Base-by-base conservation (phyloP, 2,113 vertebrate species). In the Oxyura jamaicensis region DNA sequence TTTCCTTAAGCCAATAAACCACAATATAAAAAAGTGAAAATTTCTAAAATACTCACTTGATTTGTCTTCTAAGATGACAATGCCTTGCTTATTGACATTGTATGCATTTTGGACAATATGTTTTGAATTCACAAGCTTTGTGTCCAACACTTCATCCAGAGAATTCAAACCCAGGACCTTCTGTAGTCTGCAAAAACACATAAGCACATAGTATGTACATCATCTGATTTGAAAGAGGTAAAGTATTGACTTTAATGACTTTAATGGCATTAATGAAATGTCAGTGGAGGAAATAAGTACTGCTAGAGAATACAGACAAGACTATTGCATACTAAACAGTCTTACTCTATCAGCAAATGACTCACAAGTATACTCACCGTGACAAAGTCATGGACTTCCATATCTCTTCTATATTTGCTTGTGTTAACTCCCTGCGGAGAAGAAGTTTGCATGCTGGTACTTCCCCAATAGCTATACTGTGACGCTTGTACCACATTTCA, bases 381-480 rank as follows among this genome's bases (percentile, higher is more conserved):
- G 98, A 92, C 44, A 99, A 75, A 2, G 98, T 98, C 96, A 98
- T 98, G 20, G 98, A 98, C 90, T 98, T 99, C 98, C 98, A 99
- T 83, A 98, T 98, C n/a, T 98, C 98, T 81, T 99, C 98, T 71
- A 98, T 84, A n/a, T 98, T 98, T 94, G 97, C 96, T 86, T 98
- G 97, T 4, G 98, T 98, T 87, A 99, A 80, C 67, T 98, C 98
- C 68, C 95, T 97, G 62, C 97, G 98, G 48, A 97, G 93, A 71
- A 98, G 77, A 1, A 98, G 97, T 28, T 97, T 98, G 95, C 98
- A 99, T 11, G 98, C 95, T 0, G 98, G 98, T 33, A 99, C 98
- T 96, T 99, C 99, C 60, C 98, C 99, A 2, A 99, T 98, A 59
- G 99, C 98, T 83, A 99, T 99, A 55, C 98, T 99, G 88, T 99